These are phyloP conservation scores for Trypoxylus dichotomus DNA, from an alignment of 1,140 invertebrate species.

Conservation along the genomic window DNA sequence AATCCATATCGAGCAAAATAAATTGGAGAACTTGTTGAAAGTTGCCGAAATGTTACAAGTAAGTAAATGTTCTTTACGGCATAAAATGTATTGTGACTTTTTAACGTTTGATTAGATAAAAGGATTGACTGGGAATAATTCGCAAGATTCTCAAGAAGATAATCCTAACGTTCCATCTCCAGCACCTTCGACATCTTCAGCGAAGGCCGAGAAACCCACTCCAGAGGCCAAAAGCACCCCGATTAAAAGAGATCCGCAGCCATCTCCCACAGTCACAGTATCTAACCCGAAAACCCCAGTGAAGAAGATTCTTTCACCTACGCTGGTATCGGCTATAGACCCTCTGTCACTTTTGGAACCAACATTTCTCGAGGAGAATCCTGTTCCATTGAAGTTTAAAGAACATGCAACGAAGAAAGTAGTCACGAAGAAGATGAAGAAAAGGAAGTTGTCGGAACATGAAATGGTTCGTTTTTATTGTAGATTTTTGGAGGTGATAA, in stretches of 20 bases:
- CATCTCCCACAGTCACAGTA: not conserved
- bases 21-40: conserved; percentile 52
- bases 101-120: conserved; percentile 46
- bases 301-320: not conserved
- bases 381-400: not conserved
- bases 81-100: conserved; percentile 23
- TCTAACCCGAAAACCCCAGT: not conserved
- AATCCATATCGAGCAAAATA: conserved; percentile 55
- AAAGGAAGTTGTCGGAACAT: conserved; percentile 28
- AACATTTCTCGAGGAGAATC: conserved; percentile 15
- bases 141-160: not conserved
- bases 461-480: conserved; percentile 19
- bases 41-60: conserved; percentile 56
- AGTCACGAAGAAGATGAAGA: conserved; percentile 18
- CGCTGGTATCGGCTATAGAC: not conserved
- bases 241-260: conserved; percentile 24
- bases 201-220: not conserved
- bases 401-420: conserved; percentile 12
- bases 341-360: conserved; percentile 4
- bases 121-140: conserved; percentile 42
- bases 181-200: conserved; percentile 12
- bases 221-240: conserved; percentile 8
- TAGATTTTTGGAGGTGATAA: not conserved
- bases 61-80: not conserved
- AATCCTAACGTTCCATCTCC: not conserved